Evolutionary conservation across 2,888 invertebrate genomes (phyloP), one percentile per base, ranked within the genome.

Genomic region (Dinocampus coccinellae): DNA sequence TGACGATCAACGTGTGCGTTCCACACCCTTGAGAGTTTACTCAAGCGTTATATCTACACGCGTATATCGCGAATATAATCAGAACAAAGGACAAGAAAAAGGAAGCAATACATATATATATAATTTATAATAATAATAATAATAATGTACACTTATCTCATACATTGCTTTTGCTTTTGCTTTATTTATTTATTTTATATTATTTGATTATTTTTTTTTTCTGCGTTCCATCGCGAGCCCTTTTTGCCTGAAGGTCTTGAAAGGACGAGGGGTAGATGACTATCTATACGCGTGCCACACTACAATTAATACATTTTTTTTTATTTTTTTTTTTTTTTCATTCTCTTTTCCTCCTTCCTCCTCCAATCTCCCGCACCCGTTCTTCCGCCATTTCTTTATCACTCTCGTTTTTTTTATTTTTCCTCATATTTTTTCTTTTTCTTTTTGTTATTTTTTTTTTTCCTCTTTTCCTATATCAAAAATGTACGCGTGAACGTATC

Each of bases 281-380:
- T 58, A 58, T 58, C 58, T 58, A 29, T 20, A 7, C 33, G n/a
- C 58, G 33, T 58, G 33, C 29, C 33, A n/a, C 11, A 9, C 16
- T 29, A 33, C 33, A 13, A 58, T 58, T 58, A 58, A 58, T 58
- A n/a, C n/a, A n/a, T n/a, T n/a, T n/a, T n/a, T n/a, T n/a, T n/a
- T n/a, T n/a, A n/a, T n/a, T n/a, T n/a, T n/a, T n/a, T n/a, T n/a
- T n/a, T n/a, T n/a, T n/a, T n/a, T n/a, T n/a, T n/a, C n/a, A n/a
- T 58, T 33, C 20, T 22, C 33, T 4, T 58, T 33, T 34, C 11
- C 22, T 47, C 52, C 2, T 20, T 47, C 33, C 16, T 52, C 24
- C 10, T n/a, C 29, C 29, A 29, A 3, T 7, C 29, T 7, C 7
- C 7, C 7, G 29, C 7, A n/a, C n/a, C n/a, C n/a, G n/a, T n/a